Evolutionary conservation across 2,797 vertebrate species (phyloP), one percentile per base, ranked within the genome.

Genomic region (Enteromius fasciolatus): DNA sequence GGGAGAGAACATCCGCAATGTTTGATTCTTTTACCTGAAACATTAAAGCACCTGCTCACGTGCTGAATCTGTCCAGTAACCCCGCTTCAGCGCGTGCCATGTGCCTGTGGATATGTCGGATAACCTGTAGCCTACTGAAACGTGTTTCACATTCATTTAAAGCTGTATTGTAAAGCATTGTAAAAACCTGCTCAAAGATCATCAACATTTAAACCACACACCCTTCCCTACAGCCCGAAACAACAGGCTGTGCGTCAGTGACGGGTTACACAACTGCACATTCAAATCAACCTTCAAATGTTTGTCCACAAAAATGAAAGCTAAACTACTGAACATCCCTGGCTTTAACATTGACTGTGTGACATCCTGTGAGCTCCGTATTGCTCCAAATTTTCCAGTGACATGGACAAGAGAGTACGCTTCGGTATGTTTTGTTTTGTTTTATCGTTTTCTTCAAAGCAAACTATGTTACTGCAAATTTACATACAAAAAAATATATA

Each of bases 351-450:
- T 61, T 5, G 25, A 5, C 59, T 61, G 23, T 61, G 23, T 57
- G 54, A 63, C 25, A 6, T 17, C 6, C 12, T 11, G 23, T 15
- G 28, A 31, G 61, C 28, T 59, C 18, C 4, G 9, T 31, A 31
- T 48, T 17, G 46, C 70, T 54, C 20, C 5, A 39, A 36, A 36
- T 52, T 11, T 28, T 46, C 14, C 41, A 48, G 44, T 4, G n/a
- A 70, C 12, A 77, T 59, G 70, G 14, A 23, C 9, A 39, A 1
- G 4, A 68, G 48, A 48, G 20, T 1, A 68, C 2, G 1, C 44
- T 20, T 31, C 28, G 68, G 80, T 85, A 63, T 74, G 79, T 31
- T 23, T 7, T 57, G 9, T 59, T 11, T 15, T 61, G 25, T 69
- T 25, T n/a, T 33, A 28, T 10, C 36, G 23, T 7, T 67, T 41